phyloP scores from a whole-genome alignment of 2,888 invertebrate species.

The Tetrapedia diversipes region DNA sequence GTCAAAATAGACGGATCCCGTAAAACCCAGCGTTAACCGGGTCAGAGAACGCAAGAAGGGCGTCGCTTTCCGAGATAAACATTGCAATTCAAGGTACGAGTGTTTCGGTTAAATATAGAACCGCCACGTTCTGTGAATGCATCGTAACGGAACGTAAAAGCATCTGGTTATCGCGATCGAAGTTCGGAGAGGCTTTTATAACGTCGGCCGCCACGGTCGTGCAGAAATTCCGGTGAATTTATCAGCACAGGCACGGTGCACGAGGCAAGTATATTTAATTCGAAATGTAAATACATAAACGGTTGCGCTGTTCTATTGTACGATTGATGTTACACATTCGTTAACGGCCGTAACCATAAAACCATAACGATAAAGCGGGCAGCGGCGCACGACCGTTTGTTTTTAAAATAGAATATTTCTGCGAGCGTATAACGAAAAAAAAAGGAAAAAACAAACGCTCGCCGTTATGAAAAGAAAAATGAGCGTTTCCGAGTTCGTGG shows the following conservation, averaged over 20 bases:
- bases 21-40: background rate
- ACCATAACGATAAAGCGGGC: no score
- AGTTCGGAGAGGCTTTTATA: background rate
- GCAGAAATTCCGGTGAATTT: conserved; percentile 8
- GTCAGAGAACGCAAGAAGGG: background rate
- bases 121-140: background rate
- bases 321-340: conserved; percentile 12
- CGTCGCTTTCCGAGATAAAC: no score
- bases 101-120: background rate
- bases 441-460: no score
- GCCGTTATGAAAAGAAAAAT: no score
- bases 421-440: no score
- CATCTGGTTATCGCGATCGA: conserved; percentile 12
- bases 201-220: background rate
- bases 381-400: background rate
- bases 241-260: background rate
- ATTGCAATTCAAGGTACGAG: background rate
- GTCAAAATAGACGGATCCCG: no score
- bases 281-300: conserved; percentile 19
- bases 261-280: conserved; percentile 10
- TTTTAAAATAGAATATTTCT: background rate
- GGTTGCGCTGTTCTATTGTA: conserved; percentile 11
- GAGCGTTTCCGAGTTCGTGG: no score
- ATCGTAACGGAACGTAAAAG: background rate
- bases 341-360: no score